Conservation (phyloP, 2,113 vertebrate genomes). For the Poecilia latipinna region DNA sequence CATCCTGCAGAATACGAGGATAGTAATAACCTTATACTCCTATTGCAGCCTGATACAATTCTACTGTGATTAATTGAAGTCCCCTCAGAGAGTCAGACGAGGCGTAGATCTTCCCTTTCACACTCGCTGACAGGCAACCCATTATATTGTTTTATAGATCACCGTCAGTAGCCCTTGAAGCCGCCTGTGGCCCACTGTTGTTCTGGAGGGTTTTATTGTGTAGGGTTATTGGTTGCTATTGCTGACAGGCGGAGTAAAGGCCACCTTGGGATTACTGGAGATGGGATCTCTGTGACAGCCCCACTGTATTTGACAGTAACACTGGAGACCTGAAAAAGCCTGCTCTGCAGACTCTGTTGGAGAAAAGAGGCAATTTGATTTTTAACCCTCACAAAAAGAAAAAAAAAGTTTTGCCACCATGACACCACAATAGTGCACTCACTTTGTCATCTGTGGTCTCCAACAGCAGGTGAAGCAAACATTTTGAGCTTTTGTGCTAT, state of each 20-base stretch:
- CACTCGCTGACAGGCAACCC: constrained; percentile 78
- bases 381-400: background rate
- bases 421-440: constrained; percentile 5
- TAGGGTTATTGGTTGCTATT: constrained; percentile 79
- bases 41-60: constrained; percentile 75
- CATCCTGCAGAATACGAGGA: constrained; percentile 71
- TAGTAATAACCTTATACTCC: constrained; percentile 79
- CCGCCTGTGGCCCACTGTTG: constrained; percentile 74
- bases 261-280: constrained; percentile 68
- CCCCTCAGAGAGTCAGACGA: constrained; percentile 76
- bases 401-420: constrained; percentile 22
- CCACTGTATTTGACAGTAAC: constrained; percentile 55
- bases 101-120: constrained; percentile 80
- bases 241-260: constrained; percentile 81
- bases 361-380: constrained; percentile 37
- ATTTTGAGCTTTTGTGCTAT: background rate
- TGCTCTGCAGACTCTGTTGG: constrained; percentile 36
- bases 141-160: constrained; percentile 85
- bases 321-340: constrained; percentile 39
- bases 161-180: constrained; percentile 80
- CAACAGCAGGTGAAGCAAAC: constrained; percentile 3
- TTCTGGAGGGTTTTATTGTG: constrained; percentile 80
- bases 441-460: background rate
- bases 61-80: constrained; percentile 82
- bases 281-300: constrained; percentile 67